Conservation (phyloP, 2,888 invertebrate genomes). For the Apamea monoglypha region DNA sequence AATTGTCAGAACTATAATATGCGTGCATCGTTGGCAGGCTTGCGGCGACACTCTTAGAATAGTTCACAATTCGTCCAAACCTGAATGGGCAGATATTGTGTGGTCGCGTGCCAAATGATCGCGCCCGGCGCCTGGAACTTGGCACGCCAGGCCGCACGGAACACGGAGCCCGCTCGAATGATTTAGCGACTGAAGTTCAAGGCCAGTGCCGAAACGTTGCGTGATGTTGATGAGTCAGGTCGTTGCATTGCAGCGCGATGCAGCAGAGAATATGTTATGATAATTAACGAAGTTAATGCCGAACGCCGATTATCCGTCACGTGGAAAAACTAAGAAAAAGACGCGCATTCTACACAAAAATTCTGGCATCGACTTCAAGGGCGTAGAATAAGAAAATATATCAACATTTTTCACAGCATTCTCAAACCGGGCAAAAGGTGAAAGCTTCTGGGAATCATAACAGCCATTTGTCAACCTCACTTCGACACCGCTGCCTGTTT, state of each 20-base stretch:
- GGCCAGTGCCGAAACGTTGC: slow-evolving; percentile 39
- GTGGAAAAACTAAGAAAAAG: slow-evolving; percentile 22
- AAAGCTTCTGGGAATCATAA: slow-evolving; percentile 40
- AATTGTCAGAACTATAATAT: slow-evolving; percentile 50
- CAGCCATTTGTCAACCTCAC: slow-evolving; percentile 18
- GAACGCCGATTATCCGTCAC: neutral
- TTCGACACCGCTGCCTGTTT: slow-evolving; percentile 2
- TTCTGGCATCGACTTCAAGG: slow-evolving; percentile 54
- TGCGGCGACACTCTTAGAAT: slow-evolving; percentile 70
- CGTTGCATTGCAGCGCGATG: slow-evolving; percentile 24
- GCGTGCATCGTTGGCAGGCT: slow-evolving; percentile 69
- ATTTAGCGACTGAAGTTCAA: slow-evolving; percentile 61
- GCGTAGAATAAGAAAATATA: slow-evolving; percentile 41
- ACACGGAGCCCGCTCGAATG: slow-evolving; percentile 41
- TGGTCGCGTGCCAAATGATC: slow-evolving; percentile 68
- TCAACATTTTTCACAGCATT: slow-evolving; percentile 46
- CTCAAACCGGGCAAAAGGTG: slow-evolving; percentile 39
- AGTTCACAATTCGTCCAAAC: slow-evolving; percentile 67
- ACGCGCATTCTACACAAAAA: slow-evolving; percentile 22
- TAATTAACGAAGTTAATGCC: neutral
- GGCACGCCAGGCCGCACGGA: slow-evolving; percentile 52
- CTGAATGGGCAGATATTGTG: slow-evolving; percentile 67
- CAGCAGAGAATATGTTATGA: slow-evolving; percentile 2
- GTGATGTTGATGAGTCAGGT: slow-evolving; percentile 47
- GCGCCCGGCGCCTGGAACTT: slow-evolving; percentile 63